These are phyloP conservation scores for Moxostoma hubbsi DNA, from an alignment of 2,797 vertebrate species.

Conservation along the genomic window DNA sequence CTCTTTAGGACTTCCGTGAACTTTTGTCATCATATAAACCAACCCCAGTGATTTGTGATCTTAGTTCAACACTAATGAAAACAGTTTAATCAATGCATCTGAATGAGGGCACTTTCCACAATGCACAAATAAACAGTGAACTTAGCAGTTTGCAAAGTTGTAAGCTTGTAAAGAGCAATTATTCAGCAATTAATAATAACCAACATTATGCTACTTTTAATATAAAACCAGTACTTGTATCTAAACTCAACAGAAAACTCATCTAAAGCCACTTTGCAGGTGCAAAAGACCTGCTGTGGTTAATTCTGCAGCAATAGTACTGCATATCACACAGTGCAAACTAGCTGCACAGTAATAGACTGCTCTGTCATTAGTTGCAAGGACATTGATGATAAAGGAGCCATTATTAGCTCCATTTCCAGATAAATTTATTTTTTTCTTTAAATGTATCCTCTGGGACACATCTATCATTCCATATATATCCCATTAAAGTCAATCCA, in stretches of 20 bases:
- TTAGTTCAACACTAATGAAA: too few relatives aligned
- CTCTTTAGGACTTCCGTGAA: too few relatives aligned
- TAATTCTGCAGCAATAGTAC: background rate
- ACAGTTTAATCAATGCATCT: too few relatives aligned
- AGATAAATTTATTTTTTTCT: conserved; percentile 14
- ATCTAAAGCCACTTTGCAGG: background rate
- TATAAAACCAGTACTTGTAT: too few relatives aligned
- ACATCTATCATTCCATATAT: conserved; percentile 1
- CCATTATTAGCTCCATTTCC: conserved; percentile 21
- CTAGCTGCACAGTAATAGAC: conserved; percentile 67
- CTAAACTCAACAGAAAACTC: background rate
- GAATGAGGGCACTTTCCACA: too few relatives aligned
- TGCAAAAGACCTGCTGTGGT: background rate
- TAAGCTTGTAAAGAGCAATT: too few relatives aligned
- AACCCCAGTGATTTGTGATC: too few relatives aligned
- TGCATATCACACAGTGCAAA: conserved; percentile 56
- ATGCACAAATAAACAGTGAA: too few relatives aligned
- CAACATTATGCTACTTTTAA: too few relatives aligned
- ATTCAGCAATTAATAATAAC: too few relatives aligned
- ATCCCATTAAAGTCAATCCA: conserved; percentile 59
- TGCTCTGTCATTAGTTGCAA: conserved; percentile 46
- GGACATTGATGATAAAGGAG: conserved; percentile 2
- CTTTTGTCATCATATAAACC: too few relatives aligned
- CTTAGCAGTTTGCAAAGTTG: too few relatives aligned
- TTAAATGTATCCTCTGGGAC: background rate